Evolutionary conservation across 92 coral and sea anemone species (phyloP), one percentile per base, ranked within the genome.

Genomic region (Palythoa caribaeorum): DNA sequence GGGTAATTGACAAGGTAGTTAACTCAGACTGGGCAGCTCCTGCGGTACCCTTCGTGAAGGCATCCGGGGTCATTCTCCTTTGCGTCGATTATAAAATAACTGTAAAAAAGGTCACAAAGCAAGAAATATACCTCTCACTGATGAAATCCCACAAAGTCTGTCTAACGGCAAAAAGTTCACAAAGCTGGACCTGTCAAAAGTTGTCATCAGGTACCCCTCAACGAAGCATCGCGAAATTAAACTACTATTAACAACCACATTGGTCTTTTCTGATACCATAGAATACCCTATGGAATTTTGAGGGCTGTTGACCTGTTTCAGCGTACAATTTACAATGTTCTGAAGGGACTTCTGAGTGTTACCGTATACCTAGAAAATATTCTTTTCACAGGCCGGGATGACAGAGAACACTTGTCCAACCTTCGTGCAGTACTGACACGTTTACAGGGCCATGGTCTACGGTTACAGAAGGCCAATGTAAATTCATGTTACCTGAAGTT

Each of bases 361-460:
- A 71, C 38, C 72, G 90, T 79, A 11, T 88, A 80, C 63, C 47
- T 88, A 51, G 90, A 80, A 52, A 87, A 80, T 40, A 79, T 88
- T 71, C 87, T 79, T 12, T 70, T 88, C 6, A 80, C 87, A 69
- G 81, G 87, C 16, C 70, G 71, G 16, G 50, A 68, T 78, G 85
- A 87, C 48, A 39, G 77, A 77, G 85, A 87, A 38, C 85, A 87
- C 21, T 50, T 87, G 28, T 87, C 78, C 20, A 87, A 87, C 70
- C 85, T 87, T 9, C 40, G 77, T 9, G 90, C 38, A 77, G 90
- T 87, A 15, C 76, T 78, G 77, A 77, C 84, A 35, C 77, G 85
- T 13, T 37, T 87, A 69, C 85, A 87, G 65, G 78, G 63, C 52
- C 44, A 87, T 78, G 85, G 85, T 21, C 71, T 87, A 20, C 47